Percentiles rank a stretch among this genome's conserved stretches.
Evolutionary conservation across 2,888 invertebrate genomes (phyloP).

Genomic region (Catonia carolina): DNA sequence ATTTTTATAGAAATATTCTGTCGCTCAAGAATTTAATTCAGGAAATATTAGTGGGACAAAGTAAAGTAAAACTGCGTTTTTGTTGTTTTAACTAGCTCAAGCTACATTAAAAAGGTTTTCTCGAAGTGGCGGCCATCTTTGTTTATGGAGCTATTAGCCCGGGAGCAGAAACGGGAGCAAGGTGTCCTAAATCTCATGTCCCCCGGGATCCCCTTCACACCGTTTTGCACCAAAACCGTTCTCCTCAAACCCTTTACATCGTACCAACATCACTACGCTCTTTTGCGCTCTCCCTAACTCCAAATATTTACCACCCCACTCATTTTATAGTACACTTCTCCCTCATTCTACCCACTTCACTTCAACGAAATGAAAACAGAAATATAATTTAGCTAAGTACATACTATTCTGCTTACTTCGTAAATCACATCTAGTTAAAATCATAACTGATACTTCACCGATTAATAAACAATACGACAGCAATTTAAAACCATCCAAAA

Average conservation of each 20-base stretch:
- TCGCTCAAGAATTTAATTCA: too few species aligned
- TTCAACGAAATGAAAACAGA: too few species aligned
- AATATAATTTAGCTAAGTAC: too few species aligned
- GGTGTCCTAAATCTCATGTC: constrained; percentile 12
- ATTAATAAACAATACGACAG: too few species aligned
- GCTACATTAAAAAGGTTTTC: constrained; percentile 9
- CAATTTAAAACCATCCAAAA: too few species aligned
- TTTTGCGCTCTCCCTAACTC: constrained; percentile 1
- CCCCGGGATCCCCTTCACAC: constrained; percentile 9
- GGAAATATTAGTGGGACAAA: too few species aligned
- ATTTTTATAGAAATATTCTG: too few species aligned
- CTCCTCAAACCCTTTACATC: not conserved
- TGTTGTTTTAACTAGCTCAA: constrained; percentile 4
- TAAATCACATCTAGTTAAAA: too few species aligned
- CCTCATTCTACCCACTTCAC: too few species aligned
- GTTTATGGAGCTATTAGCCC: constrained; percentile 13
- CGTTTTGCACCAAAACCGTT: constrained; percentile 14
- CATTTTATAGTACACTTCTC: constrained; percentile 12
- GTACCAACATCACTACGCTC: not conserved
- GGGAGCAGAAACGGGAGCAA: constrained; percentile 7
- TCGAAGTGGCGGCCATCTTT: constrained; percentile 8
- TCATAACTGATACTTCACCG: too few species aligned
- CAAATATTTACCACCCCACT: constrained; percentile 9
- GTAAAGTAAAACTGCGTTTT: too few species aligned
- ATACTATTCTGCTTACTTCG: too few species aligned